Base-by-base conservation (phyloP, 2,888 invertebrate species). In the Seira ritae region DNA sequence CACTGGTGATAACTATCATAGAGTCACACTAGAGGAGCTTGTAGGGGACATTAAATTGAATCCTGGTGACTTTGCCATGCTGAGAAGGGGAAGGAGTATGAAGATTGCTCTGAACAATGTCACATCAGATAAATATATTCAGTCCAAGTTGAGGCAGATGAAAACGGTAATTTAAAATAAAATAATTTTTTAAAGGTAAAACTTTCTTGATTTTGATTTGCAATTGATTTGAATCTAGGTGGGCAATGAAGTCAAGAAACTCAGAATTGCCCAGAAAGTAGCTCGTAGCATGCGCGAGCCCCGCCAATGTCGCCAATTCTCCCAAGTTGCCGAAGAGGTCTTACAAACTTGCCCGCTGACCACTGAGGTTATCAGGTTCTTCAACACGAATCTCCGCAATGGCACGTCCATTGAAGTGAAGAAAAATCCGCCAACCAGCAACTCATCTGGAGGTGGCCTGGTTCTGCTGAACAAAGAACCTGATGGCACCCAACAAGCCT, bases 11-110 rank as follows among this genome's bases (percentile, higher is more conserved):
- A 31, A 31, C 8, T 24, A 24, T 17, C 77, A 77, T 20, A 80
- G 75, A 31, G 73, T 84, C n/a, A 84, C 83, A 15, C 42, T 85
- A 24, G 84, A 85, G 42, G 85, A 85, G 17, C 68, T 85, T 20
- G 80, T 85, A 4, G 83, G 79, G 15, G 85, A 85, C 42, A 68
- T 80, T 3, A 73, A 66, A 60, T 24, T 83, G 6, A 73, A 24
- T 31, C 67, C 82, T 1, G 75, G 19, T 8, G 85, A 80, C 50
- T 62, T 81, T 0, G 69, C 46, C 1, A 73, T 68, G 50, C 12
- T 76, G 19, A 20, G 75, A 60, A 50, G 42, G n/a, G 22, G 20
- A 2, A 71, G 66, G 17, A 65, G 74, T 24, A 65, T 72, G 60
- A 74, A 68, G n/a, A n/a, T 74, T 15, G 12, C 70, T 17, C 12